Conservation (phyloP, 2,797 vertebrate species). For the Poeciliopsis paucimaculata region DNA sequence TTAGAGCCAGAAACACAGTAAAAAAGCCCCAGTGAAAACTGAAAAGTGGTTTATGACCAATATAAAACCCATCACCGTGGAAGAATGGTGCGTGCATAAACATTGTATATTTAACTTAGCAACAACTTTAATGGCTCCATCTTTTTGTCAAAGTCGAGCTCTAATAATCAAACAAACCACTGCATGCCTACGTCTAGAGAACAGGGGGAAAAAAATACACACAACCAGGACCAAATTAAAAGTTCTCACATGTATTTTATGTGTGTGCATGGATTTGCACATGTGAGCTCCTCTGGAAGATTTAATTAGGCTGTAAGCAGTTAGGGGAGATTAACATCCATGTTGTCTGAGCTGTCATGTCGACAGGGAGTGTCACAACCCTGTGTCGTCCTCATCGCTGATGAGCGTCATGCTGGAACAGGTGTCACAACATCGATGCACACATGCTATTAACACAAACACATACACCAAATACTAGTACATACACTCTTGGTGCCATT, state of each 20-base stretch:
- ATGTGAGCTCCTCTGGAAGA: conserved; percentile 67
- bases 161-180: conserved; percentile 46
- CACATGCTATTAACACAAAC: neutral
- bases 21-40: neutral
- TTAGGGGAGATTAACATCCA: conserved; percentile 81
- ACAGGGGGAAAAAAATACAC: conserved; percentile 65
- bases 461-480: neutral
- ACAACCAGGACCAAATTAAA: conserved; percentile 68
- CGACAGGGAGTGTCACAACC: conserved; percentile 75
- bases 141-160: neutral
- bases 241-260: conserved; percentile 19
- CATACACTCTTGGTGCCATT: neutral
- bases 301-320: conserved; percentile 80
- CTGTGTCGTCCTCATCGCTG: conserved; percentile 51
- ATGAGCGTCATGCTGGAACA: conserved; percentile 67
- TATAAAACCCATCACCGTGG: neutral
- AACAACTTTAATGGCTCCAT: neutral
- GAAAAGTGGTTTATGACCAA: neutral
- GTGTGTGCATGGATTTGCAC: conserved; percentile 17
- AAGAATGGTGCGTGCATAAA: neutral
- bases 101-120: neutral
- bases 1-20: neutral
- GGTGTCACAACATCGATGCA: conserved; percentile 51
- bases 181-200: conserved; percentile 49
- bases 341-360: conserved; percentile 79